These are phyloP conservation scores for Paelopatides confundens DNA, from an alignment of 53 echinoderm and acorn worm species.

Conservation along the genomic window DNA sequence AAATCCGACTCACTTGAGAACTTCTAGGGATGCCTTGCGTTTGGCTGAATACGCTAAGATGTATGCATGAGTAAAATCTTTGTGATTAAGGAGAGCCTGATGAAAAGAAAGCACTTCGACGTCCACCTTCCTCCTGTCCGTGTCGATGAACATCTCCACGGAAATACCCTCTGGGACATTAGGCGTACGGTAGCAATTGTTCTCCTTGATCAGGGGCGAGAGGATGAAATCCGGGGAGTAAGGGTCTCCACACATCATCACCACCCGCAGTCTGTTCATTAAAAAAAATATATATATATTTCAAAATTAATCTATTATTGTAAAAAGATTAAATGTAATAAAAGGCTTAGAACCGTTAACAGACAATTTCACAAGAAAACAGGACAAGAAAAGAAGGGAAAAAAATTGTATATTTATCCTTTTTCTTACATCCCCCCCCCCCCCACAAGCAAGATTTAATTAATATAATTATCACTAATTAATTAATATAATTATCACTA, in stretches of 20 bases:
- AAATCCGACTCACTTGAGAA: slow-evolving; percentile 52
- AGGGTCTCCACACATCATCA: slow-evolving; percentile 88
- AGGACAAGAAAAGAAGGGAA: too few relatives aligned
- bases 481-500: too few relatives aligned
- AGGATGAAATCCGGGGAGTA: slow-evolving; percentile 84
- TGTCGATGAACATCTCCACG: slow-evolving; percentile 84
- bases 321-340: too few relatives aligned
- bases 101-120: slow-evolving; percentile 90
- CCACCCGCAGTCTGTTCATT: neutral
- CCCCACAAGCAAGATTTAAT: too few relatives aligned
- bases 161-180: slow-evolving; percentile 54
- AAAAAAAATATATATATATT: too few relatives aligned
- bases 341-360: too few relatives aligned
- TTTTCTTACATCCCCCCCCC: too few relatives aligned
- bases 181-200: slow-evolving; percentile 59
- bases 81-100: slow-evolving; percentile 59
- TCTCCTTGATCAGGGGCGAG: slow-evolving; percentile 72
- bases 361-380: too few relatives aligned
- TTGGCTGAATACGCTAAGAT: slow-evolving; percentile 91
- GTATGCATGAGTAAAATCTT: slow-evolving; percentile 84
- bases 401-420: too few relatives aligned
- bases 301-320: too few relatives aligned
- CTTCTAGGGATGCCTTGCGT: slow-evolving; percentile 85
- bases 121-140: slow-evolving; percentile 78
- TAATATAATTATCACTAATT: too few relatives aligned